Evolutionary conservation across 1,140 invertebrate genomes (phyloP).

Genomic region (Parapsyche elsis): DNA sequence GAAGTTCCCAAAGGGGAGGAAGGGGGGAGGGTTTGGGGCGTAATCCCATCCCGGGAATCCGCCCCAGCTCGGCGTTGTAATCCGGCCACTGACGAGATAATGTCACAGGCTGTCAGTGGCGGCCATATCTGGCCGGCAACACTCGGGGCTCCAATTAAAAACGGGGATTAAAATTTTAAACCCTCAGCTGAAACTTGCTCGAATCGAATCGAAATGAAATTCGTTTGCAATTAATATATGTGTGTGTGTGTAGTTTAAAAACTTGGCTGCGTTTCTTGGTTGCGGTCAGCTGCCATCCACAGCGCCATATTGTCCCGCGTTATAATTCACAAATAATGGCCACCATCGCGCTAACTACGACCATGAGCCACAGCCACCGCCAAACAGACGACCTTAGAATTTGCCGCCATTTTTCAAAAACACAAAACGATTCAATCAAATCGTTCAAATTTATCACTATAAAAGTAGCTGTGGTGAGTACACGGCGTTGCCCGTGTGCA

Average conservation of each 20-base stretch:
- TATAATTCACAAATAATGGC: constrained; percentile 33
- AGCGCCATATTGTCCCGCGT: constrained; percentile 31
- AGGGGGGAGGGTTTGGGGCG: neutral
- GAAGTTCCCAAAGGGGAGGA: neutral
- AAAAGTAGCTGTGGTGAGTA: too few relatives aligned
- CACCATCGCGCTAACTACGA: constrained; percentile 1
- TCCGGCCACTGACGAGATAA: constrained; percentile 29
- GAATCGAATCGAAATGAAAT: neutral
- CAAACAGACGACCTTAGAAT: neutral
- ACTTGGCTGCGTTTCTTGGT: constrained; percentile 29
- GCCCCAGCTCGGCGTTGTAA: neutral
- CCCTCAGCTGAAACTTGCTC: too few relatives aligned
- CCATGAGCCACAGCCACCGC: neutral
- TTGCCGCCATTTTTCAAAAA: neutral
- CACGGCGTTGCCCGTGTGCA: too few relatives aligned
- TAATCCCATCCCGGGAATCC: neutral
- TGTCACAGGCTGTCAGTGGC: neutral
- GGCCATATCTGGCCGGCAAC: neutral
- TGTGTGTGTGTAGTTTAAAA: neutral
- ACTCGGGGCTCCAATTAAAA: constrained; percentile 21
- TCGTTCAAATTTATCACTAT: too few relatives aligned
- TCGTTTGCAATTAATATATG: neutral
- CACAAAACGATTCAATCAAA: too few relatives aligned
- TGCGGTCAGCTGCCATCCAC: constrained; percentile 25
- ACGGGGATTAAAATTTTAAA: constrained; percentile 12